A percentile compares a stretch with the other conserved stretches of the same genome.
Conservation (phyloP, 2,797 vertebrate species). For the Coilia nasus region DNA sequence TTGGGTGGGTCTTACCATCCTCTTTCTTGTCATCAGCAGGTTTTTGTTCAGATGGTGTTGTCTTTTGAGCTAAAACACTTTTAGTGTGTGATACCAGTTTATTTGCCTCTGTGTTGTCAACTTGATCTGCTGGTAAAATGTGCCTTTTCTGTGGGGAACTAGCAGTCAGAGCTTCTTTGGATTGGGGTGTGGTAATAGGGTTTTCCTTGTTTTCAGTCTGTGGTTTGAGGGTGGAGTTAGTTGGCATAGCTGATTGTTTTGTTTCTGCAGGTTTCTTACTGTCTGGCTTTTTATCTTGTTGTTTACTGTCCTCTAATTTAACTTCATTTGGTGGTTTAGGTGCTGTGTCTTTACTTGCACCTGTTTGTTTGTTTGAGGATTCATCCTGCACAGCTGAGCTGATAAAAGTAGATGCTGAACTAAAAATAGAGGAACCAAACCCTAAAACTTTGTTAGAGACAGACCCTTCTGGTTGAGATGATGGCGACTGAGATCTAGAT, state of each 20-base stretch:
- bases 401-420: slow-evolving; percentile 90
- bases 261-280: not conserved
- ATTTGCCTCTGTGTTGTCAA: slow-evolving; percentile 39
- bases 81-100: slow-evolving; percentile 30
- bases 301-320: slow-evolving; percentile 4
- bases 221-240: not conserved
- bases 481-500: slow-evolving; percentile 71
- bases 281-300: not conserved
- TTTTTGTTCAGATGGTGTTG: slow-evolving; percentile 50
- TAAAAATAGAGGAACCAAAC: slow-evolving; percentile 93
- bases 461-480: slow-evolving; percentile 72
- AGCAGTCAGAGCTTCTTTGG: slow-evolving; percentile 44
- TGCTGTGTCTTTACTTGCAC: slow-evolving; percentile 58
- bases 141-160: slow-evolving; percentile 34
- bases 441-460: slow-evolving; percentile 91
- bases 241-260: not conserved
- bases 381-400: slow-evolving; percentile 84
- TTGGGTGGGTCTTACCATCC: not conserved
- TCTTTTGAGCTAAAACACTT: slow-evolving; percentile 53
- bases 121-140: slow-evolving; percentile 20
- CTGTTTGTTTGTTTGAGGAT: slow-evolving; percentile 73
- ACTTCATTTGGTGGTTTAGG: not conserved
- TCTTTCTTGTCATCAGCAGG: slow-evolving; percentile 55
- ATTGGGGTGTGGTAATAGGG: slow-evolving; percentile 45
- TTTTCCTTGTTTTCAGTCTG: not conserved